These are phyloP conservation scores for Enteromius radiatus DNA, from an alignment of 2,797 vertebrate genomes.

Conservation along the genomic window DNA sequence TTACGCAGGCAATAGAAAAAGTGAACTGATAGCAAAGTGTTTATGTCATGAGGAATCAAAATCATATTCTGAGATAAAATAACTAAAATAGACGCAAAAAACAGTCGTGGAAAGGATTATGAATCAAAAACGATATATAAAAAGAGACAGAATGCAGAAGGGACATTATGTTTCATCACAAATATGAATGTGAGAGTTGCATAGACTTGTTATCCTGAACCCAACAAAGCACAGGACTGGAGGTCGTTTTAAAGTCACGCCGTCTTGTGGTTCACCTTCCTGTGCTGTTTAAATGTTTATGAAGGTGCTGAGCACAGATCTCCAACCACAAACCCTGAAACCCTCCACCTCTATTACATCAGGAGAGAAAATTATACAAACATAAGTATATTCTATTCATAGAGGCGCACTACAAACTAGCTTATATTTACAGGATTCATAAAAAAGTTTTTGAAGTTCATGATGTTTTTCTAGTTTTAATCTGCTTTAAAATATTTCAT, in stretches of 20 bases:
- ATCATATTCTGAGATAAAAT: background rate
- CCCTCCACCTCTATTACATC: background rate
- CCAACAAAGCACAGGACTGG: background rate
- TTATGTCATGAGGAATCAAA: background rate
- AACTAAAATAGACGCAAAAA: background rate
- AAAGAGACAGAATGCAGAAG: background rate
- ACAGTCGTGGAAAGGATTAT: background rate
- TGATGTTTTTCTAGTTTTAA: background rate
- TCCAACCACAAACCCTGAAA: background rate
- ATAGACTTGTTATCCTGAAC: slow-evolving; percentile 21
- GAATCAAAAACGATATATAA: background rate
- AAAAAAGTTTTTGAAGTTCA: background rate
- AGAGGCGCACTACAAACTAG: background rate
- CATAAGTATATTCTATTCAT: background rate
- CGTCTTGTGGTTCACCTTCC: background rate
- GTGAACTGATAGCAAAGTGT: background rate
- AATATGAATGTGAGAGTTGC: background rate
- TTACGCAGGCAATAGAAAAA: background rate
- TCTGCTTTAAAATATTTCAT: background rate
- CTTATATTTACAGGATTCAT: background rate
- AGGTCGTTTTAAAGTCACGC: background rate
- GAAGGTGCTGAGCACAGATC: background rate
- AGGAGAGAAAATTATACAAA: background rate
- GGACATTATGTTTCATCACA: background rate
- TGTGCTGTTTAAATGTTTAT: slow-evolving; percentile 1